phyloP scores from a whole-genome alignment of 2,888 invertebrate species.

The Oconnorella tubifera region DNA sequence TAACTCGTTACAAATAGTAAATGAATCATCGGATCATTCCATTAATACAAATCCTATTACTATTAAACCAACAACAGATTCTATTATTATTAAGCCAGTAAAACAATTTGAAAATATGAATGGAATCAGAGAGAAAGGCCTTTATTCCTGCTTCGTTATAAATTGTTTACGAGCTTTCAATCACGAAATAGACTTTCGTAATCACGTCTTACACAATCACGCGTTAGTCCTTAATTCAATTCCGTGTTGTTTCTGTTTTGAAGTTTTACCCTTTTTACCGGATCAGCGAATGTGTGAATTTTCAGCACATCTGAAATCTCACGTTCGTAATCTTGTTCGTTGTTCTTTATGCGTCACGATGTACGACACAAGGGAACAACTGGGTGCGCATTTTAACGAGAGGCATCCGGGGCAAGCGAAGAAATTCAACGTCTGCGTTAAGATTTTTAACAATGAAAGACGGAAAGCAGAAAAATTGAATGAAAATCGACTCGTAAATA shows the following conservation, averaged over 20 bases:
- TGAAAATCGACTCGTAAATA: no score
- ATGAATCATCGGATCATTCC: no score
- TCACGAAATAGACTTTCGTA: conserved; percentile 17
- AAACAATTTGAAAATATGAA: no score
- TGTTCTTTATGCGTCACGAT: conserved; percentile 24
- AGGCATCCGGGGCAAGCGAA: conserved; percentile 25
- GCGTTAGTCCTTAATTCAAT: background rate
- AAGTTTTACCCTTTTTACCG: background rate
- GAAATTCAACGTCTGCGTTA: conserved; percentile 25
- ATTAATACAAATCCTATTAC: no score
- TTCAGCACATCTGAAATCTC: conserved; percentile 13
- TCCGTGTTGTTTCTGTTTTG: conserved; percentile 24
- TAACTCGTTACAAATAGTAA: no score
- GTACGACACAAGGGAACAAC: conserved; percentile 19
- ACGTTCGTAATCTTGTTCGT: conserved; percentile 21
- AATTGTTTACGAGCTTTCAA: conserved; percentile 15
- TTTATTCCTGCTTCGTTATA: conserved; percentile 17
- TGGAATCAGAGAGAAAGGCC: conserved; percentile 3
- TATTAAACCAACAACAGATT: no score
- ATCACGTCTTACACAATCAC: conserved; percentile 12
- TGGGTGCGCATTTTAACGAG: conserved; percentile 19
- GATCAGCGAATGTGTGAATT: background rate
- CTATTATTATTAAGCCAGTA: no score
- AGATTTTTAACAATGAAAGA: conserved; percentile 21
- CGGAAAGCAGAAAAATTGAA: no score